Evolutionary conservation across 1,140 invertebrate genomes (phyloP).

Genomic region (Cheumatopsyche charites): DNA sequence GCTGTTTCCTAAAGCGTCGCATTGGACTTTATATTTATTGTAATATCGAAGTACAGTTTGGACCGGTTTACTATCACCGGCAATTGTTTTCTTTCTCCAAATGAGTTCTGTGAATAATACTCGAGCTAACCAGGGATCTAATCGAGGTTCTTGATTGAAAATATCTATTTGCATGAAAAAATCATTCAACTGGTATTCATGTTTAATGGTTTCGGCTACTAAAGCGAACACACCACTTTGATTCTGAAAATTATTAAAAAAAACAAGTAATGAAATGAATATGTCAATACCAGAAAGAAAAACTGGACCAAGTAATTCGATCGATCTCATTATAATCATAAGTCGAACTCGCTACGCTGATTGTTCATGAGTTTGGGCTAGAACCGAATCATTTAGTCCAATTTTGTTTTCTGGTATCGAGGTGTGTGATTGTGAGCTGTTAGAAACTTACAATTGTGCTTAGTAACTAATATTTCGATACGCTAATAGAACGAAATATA

Average conservation of each 20-base stretch:
- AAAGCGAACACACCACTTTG: slow-evolving; percentile 74
- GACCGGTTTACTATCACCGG: slow-evolving; percentile 71
- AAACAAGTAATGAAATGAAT: no score
- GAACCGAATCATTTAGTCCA: background rate
- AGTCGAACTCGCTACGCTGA: background rate
- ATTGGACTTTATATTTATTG: slow-evolving; percentile 60
- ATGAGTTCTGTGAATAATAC: slow-evolving; percentile 81
- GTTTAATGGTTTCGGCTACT: slow-evolving; percentile 73
- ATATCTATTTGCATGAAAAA: slow-evolving; percentile 68
- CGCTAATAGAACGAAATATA: no score
- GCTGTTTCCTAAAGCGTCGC: slow-evolving; percentile 38
- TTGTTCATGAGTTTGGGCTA: background rate
- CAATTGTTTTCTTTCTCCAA: slow-evolving; percentile 77
- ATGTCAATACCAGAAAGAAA: no score
- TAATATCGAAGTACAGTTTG: slow-evolving; percentile 71
- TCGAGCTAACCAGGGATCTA: slow-evolving; percentile 74
- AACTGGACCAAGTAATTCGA: no score
- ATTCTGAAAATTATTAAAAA: slow-evolving; percentile 66
- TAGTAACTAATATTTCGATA: no score
- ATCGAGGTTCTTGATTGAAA: slow-evolving; percentile 69
- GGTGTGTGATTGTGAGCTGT: background rate
- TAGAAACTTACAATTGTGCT: no score
- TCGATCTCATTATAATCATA: background rate
- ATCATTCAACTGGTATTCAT: slow-evolving; percentile 67
- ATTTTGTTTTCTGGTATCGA: background rate